A percentile compares a stretch with the other conserved stretches of the same genome.
Evolutionary conservation across 1,140 invertebrate species (phyloP).

Genomic region (Capitella teleta): DNA sequence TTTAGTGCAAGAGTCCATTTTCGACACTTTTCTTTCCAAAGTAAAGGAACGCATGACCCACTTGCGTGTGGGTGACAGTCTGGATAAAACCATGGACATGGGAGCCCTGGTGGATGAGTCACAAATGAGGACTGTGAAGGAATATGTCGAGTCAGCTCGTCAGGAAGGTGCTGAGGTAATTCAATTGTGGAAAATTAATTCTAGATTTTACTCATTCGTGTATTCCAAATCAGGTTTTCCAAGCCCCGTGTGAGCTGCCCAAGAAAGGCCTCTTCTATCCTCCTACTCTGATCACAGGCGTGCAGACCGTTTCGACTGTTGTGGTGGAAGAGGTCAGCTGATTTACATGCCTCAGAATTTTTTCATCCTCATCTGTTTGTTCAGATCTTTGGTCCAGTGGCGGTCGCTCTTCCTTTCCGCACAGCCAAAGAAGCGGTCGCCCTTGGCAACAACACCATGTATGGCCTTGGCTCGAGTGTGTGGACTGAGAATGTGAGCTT

Average conservation of each 20-base stretch:
- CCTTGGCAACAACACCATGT: conserved; percentile 48
- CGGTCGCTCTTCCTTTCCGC: conserved; percentile 48
- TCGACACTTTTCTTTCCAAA: conserved; percentile 42
- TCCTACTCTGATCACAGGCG: conserved; percentile 40
- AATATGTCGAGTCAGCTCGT: conserved; percentile 36
- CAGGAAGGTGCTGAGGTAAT: conserved; percentile 42
- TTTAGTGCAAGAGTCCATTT: conserved; percentile 49
- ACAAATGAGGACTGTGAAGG: conserved; percentile 27
- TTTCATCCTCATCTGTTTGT: background rate
- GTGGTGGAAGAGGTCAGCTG: conserved; percentile 37
- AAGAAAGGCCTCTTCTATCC: background rate
- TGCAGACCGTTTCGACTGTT: conserved; percentile 39
- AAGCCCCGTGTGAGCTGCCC: too few relatives aligned
- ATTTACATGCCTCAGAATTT: background rate
- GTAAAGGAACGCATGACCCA: conserved; percentile 40
- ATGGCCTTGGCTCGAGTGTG: conserved; percentile 46
- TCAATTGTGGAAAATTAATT: background rate
- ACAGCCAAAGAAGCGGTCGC: conserved; percentile 51
- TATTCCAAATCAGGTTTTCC: background rate
- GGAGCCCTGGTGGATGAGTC: conserved; percentile 36
- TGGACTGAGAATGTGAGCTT: conserved; percentile 51
- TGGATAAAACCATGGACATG: conserved; percentile 43
- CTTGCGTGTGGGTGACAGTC: conserved; percentile 41
- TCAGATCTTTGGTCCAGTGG: conserved; percentile 41
- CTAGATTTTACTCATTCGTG: background rate